phyloP scores from a whole-genome alignment of 1,140 invertebrate species.

The Rhizoglyphus robini region DNA sequence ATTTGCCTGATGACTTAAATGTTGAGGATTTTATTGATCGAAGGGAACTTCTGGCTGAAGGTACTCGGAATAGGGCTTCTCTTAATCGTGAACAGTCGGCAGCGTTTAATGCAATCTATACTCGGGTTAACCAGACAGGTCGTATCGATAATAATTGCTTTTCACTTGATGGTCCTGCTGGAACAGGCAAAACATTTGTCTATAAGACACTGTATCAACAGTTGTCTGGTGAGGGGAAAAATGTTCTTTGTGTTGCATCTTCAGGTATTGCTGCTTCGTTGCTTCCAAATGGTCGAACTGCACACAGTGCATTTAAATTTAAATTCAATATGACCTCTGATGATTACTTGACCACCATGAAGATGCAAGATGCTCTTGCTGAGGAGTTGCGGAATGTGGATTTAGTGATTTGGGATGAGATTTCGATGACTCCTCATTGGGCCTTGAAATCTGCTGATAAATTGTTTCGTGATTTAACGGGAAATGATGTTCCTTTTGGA shows the following conservation, averaged over 20 bases:
- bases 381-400: background rate
- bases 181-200: too few species aligned
- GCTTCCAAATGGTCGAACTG: too few species aligned
- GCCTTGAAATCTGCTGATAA: background rate
- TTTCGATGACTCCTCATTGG: background rate
- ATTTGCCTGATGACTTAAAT: too few species aligned
- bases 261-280: too few species aligned
- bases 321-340: background rate
- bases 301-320: background rate
- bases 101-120: constrained; percentile 15
- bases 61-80: too few species aligned
- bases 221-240: constrained; percentile 15
- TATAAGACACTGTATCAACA: too few species aligned
- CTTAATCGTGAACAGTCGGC: too few species aligned
- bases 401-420: background rate
- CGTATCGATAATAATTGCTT: constrained; percentile 23
- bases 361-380: background rate
- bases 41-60: too few species aligned
- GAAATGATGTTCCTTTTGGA: too few species aligned
- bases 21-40: too few species aligned
- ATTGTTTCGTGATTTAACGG: background rate
- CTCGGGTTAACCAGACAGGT: constrained; percentile 3
- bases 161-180: too few species aligned
- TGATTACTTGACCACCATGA: background rate
- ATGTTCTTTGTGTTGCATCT: too few species aligned